Conservation (phyloP, 2,888 invertebrate species). For the Rhingia campestris region DNA sequence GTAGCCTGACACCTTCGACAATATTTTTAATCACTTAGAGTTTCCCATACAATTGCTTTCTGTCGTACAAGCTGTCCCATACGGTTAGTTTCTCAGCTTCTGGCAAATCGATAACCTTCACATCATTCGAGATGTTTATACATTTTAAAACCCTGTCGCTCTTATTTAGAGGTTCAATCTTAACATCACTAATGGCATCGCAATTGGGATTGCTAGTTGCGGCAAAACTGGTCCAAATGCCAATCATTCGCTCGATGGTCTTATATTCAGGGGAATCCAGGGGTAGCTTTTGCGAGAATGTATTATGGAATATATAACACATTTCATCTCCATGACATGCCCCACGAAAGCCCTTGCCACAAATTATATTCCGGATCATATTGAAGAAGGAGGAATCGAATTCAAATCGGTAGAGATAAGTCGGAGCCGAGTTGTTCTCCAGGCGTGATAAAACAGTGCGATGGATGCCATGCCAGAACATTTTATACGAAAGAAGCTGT, state of each 20-base stretch:
- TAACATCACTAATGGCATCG: slow-evolving; percentile 74
- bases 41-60: slow-evolving; percentile 62
- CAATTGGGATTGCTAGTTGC: slow-evolving; percentile 79
- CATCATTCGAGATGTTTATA: slow-evolving; percentile 78
- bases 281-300: slow-evolving; percentile 75
- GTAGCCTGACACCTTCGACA: slow-evolving; percentile 27
- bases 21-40: slow-evolving; percentile 17
- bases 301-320: slow-evolving; percentile 80
- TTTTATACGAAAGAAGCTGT: slow-evolving; percentile 80
- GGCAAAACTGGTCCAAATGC: slow-evolving; percentile 81
- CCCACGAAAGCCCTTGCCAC: slow-evolving; percentile 77
- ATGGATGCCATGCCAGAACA: slow-evolving; percentile 80
- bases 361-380: slow-evolving; percentile 78
- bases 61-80: slow-evolving; percentile 79
- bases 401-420: slow-evolving; percentile 81
- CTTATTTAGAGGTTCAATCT: slow-evolving; percentile 76
- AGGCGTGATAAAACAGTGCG: slow-evolving; percentile 78
- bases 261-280: slow-evolving; percentile 77
- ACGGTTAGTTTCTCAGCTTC: slow-evolving; percentile 76
- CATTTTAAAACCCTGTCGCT: slow-evolving; percentile 75
- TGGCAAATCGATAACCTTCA: slow-evolving; percentile 78
- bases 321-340: slow-evolving; percentile 81
- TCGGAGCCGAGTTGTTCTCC: slow-evolving; percentile 76
- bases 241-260: slow-evolving; percentile 80
- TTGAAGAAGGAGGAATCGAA: slow-evolving; percentile 81